Base-by-base conservation (phyloP, 2,888 invertebrate species). In the Standfussiana lucernea region DNA sequence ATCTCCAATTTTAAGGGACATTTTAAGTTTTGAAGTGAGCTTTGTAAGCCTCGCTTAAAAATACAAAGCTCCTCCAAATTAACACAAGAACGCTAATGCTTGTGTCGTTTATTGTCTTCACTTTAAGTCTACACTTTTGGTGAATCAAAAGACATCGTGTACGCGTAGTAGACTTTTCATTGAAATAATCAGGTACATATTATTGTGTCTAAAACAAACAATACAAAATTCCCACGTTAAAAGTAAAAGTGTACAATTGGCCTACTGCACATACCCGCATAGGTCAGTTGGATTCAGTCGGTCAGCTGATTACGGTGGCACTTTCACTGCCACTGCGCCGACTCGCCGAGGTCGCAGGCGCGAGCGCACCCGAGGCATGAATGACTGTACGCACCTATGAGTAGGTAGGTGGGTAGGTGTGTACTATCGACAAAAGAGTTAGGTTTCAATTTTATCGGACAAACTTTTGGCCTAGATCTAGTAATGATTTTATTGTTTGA, bases 311-410 rank as follows among this genome's bases (percentile, higher is more conserved):
- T 70, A 66, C 80, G 79, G 76, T 72, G 80, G 78, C 89, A 90
- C 90, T 90, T 89, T 90, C 90, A 88, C 90, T 88, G 85, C 81
- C 79, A 67, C 56, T 80, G 86, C 82, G 87, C 80, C 59, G 59
- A 32, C 59, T 59, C 32, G 59, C 59, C 90, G 90, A 90, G 90
- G 90, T 84, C 80, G 79, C 83, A 74, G 7, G 50, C 80, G 73
- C 47, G 47, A 56, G 85, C 80, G 85, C 85, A 79, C 47, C 72
- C 72, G 45, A 86, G 77, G 70, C 80, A 84, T 88, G 83, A 86
- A 85, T 85, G 75, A 82, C 62, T 72, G 45, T 71, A 66, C 32
- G 45, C 68, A 61, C 64, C 32, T 35, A 59, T 42, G 28, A 28
- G n/a, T 50, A 67, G 21, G 35, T 42, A 32, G 21, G 13, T 47